Conservation (phyloP, 2,888 invertebrate species). For the Tanaodytes sp. region DNA sequence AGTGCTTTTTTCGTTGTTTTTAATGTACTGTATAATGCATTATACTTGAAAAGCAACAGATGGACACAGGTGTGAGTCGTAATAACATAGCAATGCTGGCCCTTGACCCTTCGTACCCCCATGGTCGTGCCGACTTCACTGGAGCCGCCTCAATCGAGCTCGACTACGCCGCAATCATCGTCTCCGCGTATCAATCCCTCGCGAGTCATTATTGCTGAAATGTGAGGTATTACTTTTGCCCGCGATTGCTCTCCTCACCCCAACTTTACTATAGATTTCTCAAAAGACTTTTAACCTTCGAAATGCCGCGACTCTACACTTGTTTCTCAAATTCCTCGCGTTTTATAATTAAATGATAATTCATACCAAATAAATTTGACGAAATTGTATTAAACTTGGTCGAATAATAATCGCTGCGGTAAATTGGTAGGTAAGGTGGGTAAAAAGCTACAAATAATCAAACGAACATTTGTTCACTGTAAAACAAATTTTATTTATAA, state of each 20-base stretch:
- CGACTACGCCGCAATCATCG: slow-evolving; percentile 66
- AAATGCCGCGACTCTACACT: slow-evolving; percentile 10
- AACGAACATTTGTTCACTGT: slow-evolving; percentile 20
- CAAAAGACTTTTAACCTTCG: slow-evolving; percentile 48
- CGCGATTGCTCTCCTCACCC: slow-evolving; percentile 50
- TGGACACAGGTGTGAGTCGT: slow-evolving; percentile 71
- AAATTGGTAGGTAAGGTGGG: too few species aligned
- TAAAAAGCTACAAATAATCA: too few species aligned
- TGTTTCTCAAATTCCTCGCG: slow-evolving; percentile 8
- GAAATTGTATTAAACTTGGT: too few species aligned
- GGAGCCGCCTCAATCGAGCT: slow-evolving; percentile 67
- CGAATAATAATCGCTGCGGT: too few species aligned
- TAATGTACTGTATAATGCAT: slow-evolving; percentile 43
- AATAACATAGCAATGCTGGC: slow-evolving; percentile 69
- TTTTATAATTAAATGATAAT: too few species aligned
- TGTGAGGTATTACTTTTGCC: slow-evolving; percentile 65
- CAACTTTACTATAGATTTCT: slow-evolving; percentile 19
- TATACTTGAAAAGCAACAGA: slow-evolving; percentile 40
- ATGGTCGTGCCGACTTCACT: slow-evolving; percentile 64
- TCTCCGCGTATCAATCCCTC: slow-evolving; percentile 70
- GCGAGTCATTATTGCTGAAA: slow-evolving; percentile 68
- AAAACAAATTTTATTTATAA: slow-evolving; percentile 52
- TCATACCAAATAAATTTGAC: not conserved
- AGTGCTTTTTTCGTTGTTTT: slow-evolving; percentile 17
- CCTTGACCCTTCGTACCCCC: slow-evolving; percentile 66